These are phyloP conservation scores for Himalopsyche japonica DNA, from an alignment of 2,888 invertebrate species.

Conservation along the genomic window DNA sequence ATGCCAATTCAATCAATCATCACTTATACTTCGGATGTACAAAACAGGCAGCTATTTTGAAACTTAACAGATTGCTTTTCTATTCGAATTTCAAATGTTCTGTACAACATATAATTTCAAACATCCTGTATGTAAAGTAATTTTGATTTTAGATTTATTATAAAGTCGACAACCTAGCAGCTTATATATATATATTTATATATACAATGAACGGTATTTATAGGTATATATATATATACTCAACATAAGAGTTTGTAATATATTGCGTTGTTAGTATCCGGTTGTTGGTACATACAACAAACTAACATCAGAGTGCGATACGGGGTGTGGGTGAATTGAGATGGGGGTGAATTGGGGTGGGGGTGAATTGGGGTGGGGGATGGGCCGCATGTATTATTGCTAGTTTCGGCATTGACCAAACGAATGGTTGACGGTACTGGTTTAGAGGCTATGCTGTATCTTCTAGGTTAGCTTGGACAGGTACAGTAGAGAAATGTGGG, in stretches of 20 bases:
- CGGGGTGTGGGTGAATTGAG: not conserved
- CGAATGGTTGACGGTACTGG: slow-evolving; percentile 27
- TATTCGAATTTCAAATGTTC: too few species aligned
- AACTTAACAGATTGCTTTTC: too few species aligned
- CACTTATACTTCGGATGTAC: too few species aligned
- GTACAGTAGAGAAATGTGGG: slow-evolving; percentile 6
- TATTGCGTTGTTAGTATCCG: slow-evolving; percentile 14
- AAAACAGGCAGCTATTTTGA: too few species aligned
- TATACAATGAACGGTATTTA: not conserved
- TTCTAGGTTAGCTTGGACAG: slow-evolving; percentile 24
- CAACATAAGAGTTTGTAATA: not conserved
- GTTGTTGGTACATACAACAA: slow-evolving; percentile 24
- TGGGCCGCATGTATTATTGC: slow-evolving; percentile 30
- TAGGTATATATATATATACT: not conserved
- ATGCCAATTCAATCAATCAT: too few species aligned
- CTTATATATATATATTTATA: too few species aligned
- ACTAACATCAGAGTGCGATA: slow-evolving; percentile 17
- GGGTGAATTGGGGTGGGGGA: not conserved
- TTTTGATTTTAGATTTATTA: too few species aligned
- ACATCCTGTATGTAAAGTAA: too few species aligned
- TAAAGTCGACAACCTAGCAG: too few species aligned
- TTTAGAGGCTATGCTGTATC: not conserved
- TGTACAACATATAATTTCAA: too few species aligned
- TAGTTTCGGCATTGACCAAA: slow-evolving; percentile 30
- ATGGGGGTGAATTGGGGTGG: not conserved